Evolutionary conservation across 2,797 vertebrate species (phyloP).

Genomic region (Rhynchonycteris naso): DNA sequence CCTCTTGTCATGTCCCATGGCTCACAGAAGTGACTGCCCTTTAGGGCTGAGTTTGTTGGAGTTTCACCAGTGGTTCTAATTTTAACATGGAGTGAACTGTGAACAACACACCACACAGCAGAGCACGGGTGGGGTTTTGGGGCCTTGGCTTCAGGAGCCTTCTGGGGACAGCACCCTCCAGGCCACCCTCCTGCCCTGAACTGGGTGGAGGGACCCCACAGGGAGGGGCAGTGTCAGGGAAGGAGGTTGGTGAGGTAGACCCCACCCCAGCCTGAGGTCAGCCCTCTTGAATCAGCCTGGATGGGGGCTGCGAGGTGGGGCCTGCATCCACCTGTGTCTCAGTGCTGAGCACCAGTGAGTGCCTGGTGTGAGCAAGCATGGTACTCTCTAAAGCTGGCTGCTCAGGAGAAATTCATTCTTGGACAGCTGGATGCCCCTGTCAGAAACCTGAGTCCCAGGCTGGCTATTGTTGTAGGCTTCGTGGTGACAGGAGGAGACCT

Average conservation of each 20-base stretch:
- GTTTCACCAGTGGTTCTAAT: not conserved
- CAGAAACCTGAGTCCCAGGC: not conserved
- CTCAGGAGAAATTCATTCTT: not conserved
- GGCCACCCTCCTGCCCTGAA: not conserved
- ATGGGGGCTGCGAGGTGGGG: not conserved
- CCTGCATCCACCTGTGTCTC: not conserved
- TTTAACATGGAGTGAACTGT: not conserved
- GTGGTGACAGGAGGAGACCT: not conserved
- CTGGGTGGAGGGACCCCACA: not conserved
- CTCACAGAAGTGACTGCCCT: not conserved
- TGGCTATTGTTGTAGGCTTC: not conserved
- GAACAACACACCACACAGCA: rapidly evolving
- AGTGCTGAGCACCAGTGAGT: not conserved
- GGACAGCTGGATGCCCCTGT: not conserved
- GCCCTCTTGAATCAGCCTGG: not conserved
- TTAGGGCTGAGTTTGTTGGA: not conserved
- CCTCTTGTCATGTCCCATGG: not conserved
- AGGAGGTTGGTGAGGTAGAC: not conserved
- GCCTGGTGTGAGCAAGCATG: not conserved
- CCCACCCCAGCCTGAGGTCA: rapidly evolving
- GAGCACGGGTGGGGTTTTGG: not conserved
- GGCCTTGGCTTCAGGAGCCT: not conserved
- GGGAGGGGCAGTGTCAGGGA: not conserved
- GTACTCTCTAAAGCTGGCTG: not conserved
- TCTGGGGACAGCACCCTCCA: not conserved